These are phyloP conservation scores for Pemphredon lugubris DNA, from an alignment of 2,888 invertebrate genomes.

Conservation along the genomic window DNA sequence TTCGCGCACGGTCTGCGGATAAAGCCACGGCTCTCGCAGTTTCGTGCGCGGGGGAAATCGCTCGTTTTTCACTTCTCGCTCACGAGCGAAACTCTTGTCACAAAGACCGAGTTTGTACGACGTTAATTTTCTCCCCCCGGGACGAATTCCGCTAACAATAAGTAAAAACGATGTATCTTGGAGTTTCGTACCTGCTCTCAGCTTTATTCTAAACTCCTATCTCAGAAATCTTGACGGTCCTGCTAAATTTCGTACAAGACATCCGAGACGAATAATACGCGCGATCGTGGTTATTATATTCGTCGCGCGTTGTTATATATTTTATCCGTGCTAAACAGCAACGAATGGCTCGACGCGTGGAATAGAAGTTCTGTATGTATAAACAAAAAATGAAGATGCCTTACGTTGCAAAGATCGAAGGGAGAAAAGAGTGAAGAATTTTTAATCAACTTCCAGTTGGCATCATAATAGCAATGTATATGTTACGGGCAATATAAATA, in stretches of 20 bases:
- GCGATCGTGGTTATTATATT: no score
- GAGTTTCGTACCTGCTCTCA: background rate
- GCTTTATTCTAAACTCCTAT: slow-evolving; percentile 13
- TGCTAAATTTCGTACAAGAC: slow-evolving; percentile 1
- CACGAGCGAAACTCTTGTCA: background rate
- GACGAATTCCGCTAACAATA: slow-evolving; percentile 31
- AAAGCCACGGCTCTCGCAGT: slow-evolving; percentile 11
- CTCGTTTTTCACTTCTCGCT: slow-evolving; percentile 34
- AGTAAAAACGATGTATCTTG: slow-evolving; percentile 25
- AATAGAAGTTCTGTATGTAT: no score
- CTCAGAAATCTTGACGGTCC: slow-evolving; percentile 20
- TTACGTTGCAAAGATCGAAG: no score
- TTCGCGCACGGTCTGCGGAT: background rate
- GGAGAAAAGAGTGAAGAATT: no score
- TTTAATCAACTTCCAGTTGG: no score
- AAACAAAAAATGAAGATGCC: no score
- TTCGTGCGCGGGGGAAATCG: slow-evolving; percentile 28
- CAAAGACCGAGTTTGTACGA: slow-evolving; percentile 12
- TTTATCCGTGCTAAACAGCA: no score
- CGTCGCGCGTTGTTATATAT: no score
- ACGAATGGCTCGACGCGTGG: no score
- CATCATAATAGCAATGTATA: no score
- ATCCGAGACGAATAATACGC: no score
- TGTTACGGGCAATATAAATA: no score
- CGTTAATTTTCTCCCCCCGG: slow-evolving; percentile 29